Percentiles rank a stretch among this genome's conserved stretches.
Evolutionary conservation across 1,140 invertebrate species (phyloP).

Genomic region (Apocrypta bakeri): DNA sequence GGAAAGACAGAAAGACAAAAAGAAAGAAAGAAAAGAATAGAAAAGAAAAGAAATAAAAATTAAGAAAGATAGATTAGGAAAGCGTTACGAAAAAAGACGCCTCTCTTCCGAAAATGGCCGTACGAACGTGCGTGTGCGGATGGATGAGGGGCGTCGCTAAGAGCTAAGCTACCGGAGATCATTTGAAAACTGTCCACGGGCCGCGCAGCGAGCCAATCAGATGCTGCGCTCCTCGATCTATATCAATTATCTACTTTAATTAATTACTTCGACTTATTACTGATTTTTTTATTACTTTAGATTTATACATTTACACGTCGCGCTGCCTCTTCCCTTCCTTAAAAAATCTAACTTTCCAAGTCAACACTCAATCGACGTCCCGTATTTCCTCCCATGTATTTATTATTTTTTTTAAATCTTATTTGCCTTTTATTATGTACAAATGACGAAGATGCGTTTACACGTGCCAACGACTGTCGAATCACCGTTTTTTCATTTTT

Average conservation of each 20-base stretch:
- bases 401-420: constrained; percentile 17
- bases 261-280: constrained; percentile 72
- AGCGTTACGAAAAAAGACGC: constrained; percentile 50
- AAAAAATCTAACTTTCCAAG: constrained; percentile 1
- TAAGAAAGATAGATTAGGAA: constrained; percentile 24
- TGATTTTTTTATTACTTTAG: constrained; percentile 71
- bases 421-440: constrained; percentile 42
- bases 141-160: constrained; percentile 68
- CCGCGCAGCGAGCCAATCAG: constrained; percentile 73
- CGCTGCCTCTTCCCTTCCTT: constrained; percentile 52
- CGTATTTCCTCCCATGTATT: constrained; percentile 25
- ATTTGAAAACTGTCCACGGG: constrained; percentile 75
- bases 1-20: constrained; percentile 58
- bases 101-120: constrained; percentile 61
- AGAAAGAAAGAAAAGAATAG: constrained; percentile 43
- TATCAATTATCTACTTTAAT: constrained; percentile 75
- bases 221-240: constrained; percentile 73
- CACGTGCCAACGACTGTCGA: constrained; percentile 43
- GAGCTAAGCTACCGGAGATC: constrained; percentile 75
- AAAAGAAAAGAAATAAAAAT: constrained; percentile 24
- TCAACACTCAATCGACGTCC: constrained; percentile 42
- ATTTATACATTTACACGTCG: constrained; percentile 65
- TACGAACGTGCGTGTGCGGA: constrained; percentile 57
- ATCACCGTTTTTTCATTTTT: constrained; percentile 7
- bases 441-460: constrained; percentile 57